Base-by-base conservation (phyloP, 1,140 invertebrate species). In the Odontomachus brunneus region DNA sequence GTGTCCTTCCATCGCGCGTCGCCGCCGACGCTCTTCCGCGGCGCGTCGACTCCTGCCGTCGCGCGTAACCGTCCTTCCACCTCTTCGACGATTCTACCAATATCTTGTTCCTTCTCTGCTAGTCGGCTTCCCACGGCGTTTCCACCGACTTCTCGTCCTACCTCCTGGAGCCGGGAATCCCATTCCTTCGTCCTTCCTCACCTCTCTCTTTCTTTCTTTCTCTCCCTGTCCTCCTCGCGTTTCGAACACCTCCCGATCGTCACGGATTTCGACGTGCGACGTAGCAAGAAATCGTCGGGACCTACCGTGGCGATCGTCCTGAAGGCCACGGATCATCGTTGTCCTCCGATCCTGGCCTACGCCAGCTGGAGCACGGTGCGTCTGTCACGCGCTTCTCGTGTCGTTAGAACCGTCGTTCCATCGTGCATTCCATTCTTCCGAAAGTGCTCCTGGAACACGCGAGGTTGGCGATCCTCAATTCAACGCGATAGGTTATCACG, bases 391-490 rank as follows among this genome's bases (percentile, higher is more conserved):
- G 72, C 60, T 86, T 78, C 57, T 80, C 76, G 57, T 83, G 78
- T 84, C 74, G 86, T 74, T 85, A 83, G 86, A 88, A 88, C 63
- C 84, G 74, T 81, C 80, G 57, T 88, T 88, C 69, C 74, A 83
- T 38, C 66, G 65, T 73, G 78, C 82, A 75, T 44, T 62, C 60
- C 62, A 29, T 44, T 55, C 59, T 72, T 53, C 78, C 74, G 38
- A 44, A 55, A 88, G 74, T 85, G 84, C 84, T 88, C 48, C 87
- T 88, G 84, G 38, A 88, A 88, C 80, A 75, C 78, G 65, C 83
- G 26, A 84, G 33, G 63, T 51, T 22, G 15, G 2, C 69, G 1
- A 57, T 71, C 66, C 38, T 80, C 51, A 80, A 38, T 80, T 14
- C 29, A 33, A 66, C 62, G 65, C 29, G 15, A 22, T 12, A 2